These are phyloP conservation scores for Pristionchus fissidentatus DNA, from an alignment of 2,888 invertebrate species.

Conservation along the genomic window DNA sequence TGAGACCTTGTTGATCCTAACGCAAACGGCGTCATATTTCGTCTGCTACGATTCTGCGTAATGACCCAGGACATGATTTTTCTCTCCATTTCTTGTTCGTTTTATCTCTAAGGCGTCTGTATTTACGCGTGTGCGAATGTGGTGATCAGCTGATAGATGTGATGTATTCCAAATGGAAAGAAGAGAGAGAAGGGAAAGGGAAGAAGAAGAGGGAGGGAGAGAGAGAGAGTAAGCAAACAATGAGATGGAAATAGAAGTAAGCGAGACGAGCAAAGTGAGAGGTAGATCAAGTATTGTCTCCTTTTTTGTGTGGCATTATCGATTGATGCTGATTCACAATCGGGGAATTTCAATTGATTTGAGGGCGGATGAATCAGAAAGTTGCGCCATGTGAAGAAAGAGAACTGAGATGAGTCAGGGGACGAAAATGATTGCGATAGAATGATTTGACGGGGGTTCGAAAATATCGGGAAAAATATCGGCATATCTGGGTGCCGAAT, in stretches of 20 bases:
- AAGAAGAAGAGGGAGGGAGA: neutral
- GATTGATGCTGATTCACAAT: slow-evolving; percentile 4
- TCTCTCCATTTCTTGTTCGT: slow-evolving; percentile 13
- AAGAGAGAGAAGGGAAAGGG: neutral
- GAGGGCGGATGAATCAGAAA: neutral
- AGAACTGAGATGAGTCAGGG: slow-evolving; percentile 10
- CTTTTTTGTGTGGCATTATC: neutral
- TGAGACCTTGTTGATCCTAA: too few species aligned
- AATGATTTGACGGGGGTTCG: too few species aligned
- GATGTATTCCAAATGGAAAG: slow-evolving; percentile 13
- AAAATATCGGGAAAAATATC: too few species aligned
- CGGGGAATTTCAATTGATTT: slow-evolving; percentile 6
- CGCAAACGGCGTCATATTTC: too few species aligned
- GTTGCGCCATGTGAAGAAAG: slow-evolving; percentile 35
- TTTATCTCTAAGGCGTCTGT: slow-evolving; percentile 8
- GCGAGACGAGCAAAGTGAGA: slow-evolving; percentile 32
- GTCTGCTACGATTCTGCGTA: neutral
- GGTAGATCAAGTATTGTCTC: slow-evolving; percentile 23
- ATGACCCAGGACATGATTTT: neutral
- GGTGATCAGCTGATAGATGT: slow-evolving; percentile 33
- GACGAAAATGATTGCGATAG: neutral
- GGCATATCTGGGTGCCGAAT: too few species aligned
- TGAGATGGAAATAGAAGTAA: slow-evolving; percentile 33
- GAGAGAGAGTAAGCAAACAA: slow-evolving; percentile 13
- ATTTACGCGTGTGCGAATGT: slow-evolving; percentile 19